Base-by-base conservation (phyloP, 2,113 vertebrate genomes). In the Diphyllodes magnificus region DNA sequence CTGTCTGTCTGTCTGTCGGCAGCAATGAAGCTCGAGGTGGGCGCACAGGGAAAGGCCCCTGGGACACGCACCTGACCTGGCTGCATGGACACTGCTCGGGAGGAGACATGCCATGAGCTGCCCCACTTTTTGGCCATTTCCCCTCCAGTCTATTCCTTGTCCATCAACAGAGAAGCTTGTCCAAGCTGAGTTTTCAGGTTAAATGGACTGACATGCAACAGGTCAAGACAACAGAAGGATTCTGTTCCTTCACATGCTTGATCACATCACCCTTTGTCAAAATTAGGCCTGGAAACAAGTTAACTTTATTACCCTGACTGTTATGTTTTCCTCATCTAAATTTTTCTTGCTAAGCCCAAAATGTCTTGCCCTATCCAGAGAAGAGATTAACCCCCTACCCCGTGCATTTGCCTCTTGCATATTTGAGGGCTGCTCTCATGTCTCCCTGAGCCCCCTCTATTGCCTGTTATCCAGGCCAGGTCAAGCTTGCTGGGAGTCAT, bases 1-100 rank as follows among this genome's bases (percentile, higher is more conserved):
- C 70, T 7, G 3, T 23, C 47, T 7, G 3, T 23, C 47, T 7
- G 3, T 23, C 47, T 42, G 45, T 45, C 0, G 0, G 50, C 6
- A 27, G 61, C 61, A 44, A 31, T 3, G 6, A 22, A 80, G 53
- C 60, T 76, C 1, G 0, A 71, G 85, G 61, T 4, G 18, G 61
- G 49, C 3, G 4, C 1, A 0, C 12, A 7, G 47, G 47, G 61
- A 66, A 59, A 39, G 47, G 40, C 8, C 17, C 30, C 31, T 1
- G 8, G 78, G 73, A 70, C 47, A 63, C 0, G 0, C 65, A 66
- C 60, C 49, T 61, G 54, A 27, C 20, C 54, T 1, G 4, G 47
- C 63, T 39, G 19, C 2, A 1, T 1, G 12, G 50, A 44, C 79
- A 20, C 28, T 5, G 3, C 27, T 79, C 10, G 1, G 39, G 40